Evolutionary conservation across 2,888 invertebrate species (phyloP).

Genomic region (Cactoblastis cactorum): DNA sequence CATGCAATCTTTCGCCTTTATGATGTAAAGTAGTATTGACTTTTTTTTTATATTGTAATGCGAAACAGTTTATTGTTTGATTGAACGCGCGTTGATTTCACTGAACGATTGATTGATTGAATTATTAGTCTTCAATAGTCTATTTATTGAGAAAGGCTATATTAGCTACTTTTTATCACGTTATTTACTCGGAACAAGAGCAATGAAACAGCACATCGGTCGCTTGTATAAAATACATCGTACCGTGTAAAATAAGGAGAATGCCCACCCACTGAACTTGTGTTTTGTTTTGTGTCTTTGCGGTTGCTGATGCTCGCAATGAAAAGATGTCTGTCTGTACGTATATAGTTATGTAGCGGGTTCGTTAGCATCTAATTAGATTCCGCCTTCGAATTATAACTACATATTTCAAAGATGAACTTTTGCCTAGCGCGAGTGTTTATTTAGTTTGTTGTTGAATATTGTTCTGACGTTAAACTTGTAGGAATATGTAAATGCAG

Average conservation of each 20-base stretch:
- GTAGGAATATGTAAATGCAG: too few relatives aligned
- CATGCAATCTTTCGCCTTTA: too few relatives aligned
- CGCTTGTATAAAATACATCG: neutral
- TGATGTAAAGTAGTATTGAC: too few relatives aligned
- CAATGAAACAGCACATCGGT: too few relatives aligned
- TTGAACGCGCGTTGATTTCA: too few relatives aligned
- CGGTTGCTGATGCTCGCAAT: constrained; percentile 8
- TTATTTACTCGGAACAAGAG: too few relatives aligned
- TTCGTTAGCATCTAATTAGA: constrained; percentile 10
- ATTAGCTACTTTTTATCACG: too few relatives aligned
- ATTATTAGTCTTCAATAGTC: too few relatives aligned
- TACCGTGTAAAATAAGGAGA: neutral
- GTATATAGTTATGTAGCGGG: constrained; percentile 7
- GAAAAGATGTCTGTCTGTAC: constrained; percentile 10
- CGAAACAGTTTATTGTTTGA: too few relatives aligned
- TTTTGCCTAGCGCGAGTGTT: neutral
- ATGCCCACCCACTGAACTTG: constrained; percentile 4
- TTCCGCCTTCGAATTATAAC: neutral
- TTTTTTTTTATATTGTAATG: too few relatives aligned
- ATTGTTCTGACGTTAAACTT: neutral
- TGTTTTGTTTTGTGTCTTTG: constrained; percentile 14
- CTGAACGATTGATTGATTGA: too few relatives aligned
- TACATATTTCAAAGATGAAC: constrained; percentile 9
- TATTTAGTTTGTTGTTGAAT: neutral
- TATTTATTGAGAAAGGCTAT: too few relatives aligned